phyloP scores from a whole-genome alignment of 1,140 invertebrate species.

The silkworm (Bombyx mori) region ASM3026992v2 NC_085127.1:14620001-14620500 shows the following conservation, averaged over 20 bases:
- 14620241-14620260: constrained; percentile 44
- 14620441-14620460: constrained; percentile 44
- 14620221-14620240: constrained; percentile 38
- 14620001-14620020: constrained; percentile 43
- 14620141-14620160: constrained; percentile 47
- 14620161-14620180: constrained; percentile 43
- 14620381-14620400: constrained; percentile 46
- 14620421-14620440: constrained; percentile 29
- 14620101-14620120: constrained; percentile 53
- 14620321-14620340: constrained; percentile 48
- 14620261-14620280: constrained; percentile 55
- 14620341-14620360: constrained; percentile 47
- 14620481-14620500: constrained; percentile 53
- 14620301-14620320: constrained; percentile 40
- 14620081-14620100: constrained; percentile 43
- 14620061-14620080: constrained; percentile 48
- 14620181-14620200: constrained; percentile 61
- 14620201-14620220: constrained; percentile 55
- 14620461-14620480: constrained; percentile 40
- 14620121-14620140: constrained; percentile 42
- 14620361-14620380: constrained; percentile 43
- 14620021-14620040: constrained; percentile 51
- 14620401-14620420: constrained; percentile 38
- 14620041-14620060: constrained; percentile 42
- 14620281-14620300: constrained; percentile 35